Evolutionary conservation across 2,797 vertebrate genomes (phyloP), one percentile per base, ranked within the genome.

Genomic region (Gorsachius magnificus): DNA sequence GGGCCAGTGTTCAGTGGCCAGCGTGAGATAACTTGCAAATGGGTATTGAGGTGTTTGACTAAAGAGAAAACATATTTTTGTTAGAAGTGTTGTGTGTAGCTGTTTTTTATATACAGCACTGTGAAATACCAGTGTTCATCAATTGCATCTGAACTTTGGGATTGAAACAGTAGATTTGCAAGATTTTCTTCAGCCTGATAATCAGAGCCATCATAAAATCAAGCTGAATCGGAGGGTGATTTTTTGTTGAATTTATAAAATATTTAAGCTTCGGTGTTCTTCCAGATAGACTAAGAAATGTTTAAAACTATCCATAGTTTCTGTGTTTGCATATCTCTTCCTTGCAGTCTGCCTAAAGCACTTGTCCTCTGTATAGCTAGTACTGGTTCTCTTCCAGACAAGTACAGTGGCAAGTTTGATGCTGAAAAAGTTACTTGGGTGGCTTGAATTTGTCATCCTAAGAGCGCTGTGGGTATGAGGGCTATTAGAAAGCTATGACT

Each of bases 21-120:
- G 31, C 0, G 0, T 20, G 57, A 54, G 24, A 5, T 4, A 69
- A 61, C 33, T 89, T 66, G 35, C 6, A 72, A 66, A 31, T 6
- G 18, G 72, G 1, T 79, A 7, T 24, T 41, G 41, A 82, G 38
- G 17, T 83, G 19, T 22, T 85, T 83, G 10, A 22, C 54, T 81
- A 20, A 65, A 48, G 12, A 48, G 48, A 48, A 48, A 48, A 24
- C 22, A 13, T 48, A 48, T 14, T 50, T 50, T 50, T 25, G 48
- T 50, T 50, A 25, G 15, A 63, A 31, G 17, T 6, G 35, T 51
- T 65, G 0, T 6, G 10, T 25, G 17, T 66, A 51, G 22, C 51
- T 76, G 12, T 41, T 90, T 26, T 63, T 86, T 54, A 11, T 58
- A 4, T 58, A 5, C 28, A 36, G 70, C 26, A 11, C 33, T 69